A percentile compares a stretch with the other conserved stretches of the same genome.
Conservation (phyloP, 2,113 vertebrate genomes). For the Strix aluco region DNA sequence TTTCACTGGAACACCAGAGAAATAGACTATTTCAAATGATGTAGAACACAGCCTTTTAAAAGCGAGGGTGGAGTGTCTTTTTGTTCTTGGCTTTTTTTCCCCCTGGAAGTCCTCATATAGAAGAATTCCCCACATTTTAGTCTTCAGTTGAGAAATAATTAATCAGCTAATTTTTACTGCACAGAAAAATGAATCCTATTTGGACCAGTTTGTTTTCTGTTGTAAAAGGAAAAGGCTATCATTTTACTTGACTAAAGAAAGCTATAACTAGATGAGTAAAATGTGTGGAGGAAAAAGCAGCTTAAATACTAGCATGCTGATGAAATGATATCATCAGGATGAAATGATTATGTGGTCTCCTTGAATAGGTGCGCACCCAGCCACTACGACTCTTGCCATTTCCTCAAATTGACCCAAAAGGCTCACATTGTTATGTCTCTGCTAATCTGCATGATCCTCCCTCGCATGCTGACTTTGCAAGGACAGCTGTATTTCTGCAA, state of each 20-base stretch:
- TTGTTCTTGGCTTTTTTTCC: too few relatives aligned
- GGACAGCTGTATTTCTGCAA: slow-evolving; percentile 42
- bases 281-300: neutral
- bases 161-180: neutral
- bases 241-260: slow-evolving; percentile 8
- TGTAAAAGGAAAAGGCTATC: neutral
- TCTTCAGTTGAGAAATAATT: neutral
- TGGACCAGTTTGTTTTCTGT: neutral
- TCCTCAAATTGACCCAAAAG: slow-evolving; percentile 44
- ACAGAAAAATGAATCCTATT: neutral
- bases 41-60: neutral
- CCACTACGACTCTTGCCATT: slow-evolving; percentile 24
- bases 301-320: neutral
- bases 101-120: neutral
- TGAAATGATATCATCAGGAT: slow-evolving; percentile 37
- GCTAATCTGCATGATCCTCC: slow-evolving; percentile 39
- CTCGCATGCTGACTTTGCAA: neutral
- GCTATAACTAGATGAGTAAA: neutral
- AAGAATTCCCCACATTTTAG: neutral
- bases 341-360: slow-evolving; percentile 23
- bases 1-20: neutral
- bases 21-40: neutral
- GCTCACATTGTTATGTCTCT: slow-evolving; percentile 33
- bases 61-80: neutral
- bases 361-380: slow-evolving; percentile 33